Conservation (phyloP, 2,797 vertebrate genomes). For the Dendrocincla fuliginosa region DNA sequence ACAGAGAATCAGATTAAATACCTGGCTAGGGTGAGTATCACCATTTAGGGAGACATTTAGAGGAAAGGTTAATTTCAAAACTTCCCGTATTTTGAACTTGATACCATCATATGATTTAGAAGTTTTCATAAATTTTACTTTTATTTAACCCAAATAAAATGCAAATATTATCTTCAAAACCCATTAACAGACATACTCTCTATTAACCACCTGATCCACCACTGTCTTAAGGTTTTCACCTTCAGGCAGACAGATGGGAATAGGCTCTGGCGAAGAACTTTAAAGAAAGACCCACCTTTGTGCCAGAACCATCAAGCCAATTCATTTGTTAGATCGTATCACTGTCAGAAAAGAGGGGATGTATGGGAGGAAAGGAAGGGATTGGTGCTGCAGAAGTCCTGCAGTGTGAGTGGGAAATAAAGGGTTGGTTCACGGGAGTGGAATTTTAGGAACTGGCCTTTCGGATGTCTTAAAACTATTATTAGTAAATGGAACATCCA, state of each 20-base stretch:
- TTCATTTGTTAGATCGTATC: neutral
- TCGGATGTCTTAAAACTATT: neutral
- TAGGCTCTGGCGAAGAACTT: neutral
- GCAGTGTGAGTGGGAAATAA: neutral
- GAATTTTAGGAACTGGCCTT: neutral
- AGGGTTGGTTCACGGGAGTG: neutral
- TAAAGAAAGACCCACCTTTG: neutral
- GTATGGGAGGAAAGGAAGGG: neutral
- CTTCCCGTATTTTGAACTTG: neutral
- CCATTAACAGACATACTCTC: neutral
- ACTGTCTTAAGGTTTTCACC: neutral
- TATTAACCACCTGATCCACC: neutral
- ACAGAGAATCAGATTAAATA: slow-evolving; percentile 96
- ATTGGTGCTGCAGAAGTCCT: neutral
- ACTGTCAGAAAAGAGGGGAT: neutral
- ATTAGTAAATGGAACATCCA: neutral
- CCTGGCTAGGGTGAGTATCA: slow-evolving; percentile 87
- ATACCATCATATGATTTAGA: fast-evolving
- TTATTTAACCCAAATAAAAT: neutral
- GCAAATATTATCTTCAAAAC: neutral
- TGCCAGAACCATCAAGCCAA: neutral
- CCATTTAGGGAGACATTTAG: fast-evolving
- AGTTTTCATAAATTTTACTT: neutral
- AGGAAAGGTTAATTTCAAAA: neutral
- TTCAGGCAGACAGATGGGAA: neutral